phyloP scores from a whole-genome alignment of 2,888 invertebrate species.

The Priocnemis perturbator region DNA sequence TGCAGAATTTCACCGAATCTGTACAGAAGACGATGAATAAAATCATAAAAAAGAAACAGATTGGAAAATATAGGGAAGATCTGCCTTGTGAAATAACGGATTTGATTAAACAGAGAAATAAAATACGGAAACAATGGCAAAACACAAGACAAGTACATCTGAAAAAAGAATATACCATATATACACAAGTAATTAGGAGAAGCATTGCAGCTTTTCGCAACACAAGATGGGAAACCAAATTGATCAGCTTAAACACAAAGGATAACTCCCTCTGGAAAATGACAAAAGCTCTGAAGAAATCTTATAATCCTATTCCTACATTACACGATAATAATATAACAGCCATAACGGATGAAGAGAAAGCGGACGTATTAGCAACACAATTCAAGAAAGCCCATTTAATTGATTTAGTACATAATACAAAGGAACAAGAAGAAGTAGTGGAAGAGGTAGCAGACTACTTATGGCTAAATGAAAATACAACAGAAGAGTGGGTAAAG shows the following conservation, averaged over 20 bases:
- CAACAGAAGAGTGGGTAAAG: slow-evolving; percentile 10
- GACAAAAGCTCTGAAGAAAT: slow-evolving; percentile 26
- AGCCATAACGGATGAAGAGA: background rate
- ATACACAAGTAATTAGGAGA: slow-evolving; percentile 14
- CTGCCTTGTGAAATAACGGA: background rate
- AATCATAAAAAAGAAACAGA: slow-evolving; percentile 4
- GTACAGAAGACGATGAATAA: slow-evolving; percentile 20
- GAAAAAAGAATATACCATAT: slow-evolving; percentile 11
- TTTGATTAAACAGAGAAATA: slow-evolving; percentile 25
- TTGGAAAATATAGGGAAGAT: slow-evolving; percentile 7
- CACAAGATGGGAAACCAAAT: slow-evolving; percentile 16
- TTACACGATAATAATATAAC: too few relatives aligned
- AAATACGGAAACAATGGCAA: slow-evolving; percentile 22
- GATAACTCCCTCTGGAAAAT: slow-evolving; percentile 30
- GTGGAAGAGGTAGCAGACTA: slow-evolving; percentile 11
- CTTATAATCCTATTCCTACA: background rate
- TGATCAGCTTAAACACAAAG: slow-evolving; percentile 21
- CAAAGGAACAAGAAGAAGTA: slow-evolving; percentile 6
- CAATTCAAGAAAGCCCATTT: background rate
- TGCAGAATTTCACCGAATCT: slow-evolving; percentile 29
- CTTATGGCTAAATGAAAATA: slow-evolving; percentile 11
- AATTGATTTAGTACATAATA: slow-evolving; percentile 3
- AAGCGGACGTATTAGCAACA: background rate
- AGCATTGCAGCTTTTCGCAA: slow-evolving; percentile 21
- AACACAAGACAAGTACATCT: background rate